These are phyloP conservation scores for Gymnogyps californianus DNA, from an alignment of 2,113 vertebrate genomes.

Conservation along the genomic window DNA sequence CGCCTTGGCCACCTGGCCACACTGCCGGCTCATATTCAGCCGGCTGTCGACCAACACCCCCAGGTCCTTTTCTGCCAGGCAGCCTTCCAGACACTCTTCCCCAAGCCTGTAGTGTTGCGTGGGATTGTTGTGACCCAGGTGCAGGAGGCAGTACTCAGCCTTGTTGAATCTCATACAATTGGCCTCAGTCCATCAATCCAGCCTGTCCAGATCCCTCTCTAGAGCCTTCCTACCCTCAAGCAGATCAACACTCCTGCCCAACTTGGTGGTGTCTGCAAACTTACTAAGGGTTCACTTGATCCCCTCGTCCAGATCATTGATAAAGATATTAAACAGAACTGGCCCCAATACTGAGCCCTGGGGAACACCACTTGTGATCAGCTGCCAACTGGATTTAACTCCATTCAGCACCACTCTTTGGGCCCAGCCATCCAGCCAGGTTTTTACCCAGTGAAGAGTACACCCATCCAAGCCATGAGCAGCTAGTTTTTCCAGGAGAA, in stretches of 20 bases:
- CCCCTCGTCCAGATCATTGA: too few species aligned
- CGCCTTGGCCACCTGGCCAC: too few species aligned
- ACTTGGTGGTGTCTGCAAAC: background rate
- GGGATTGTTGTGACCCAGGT: background rate
- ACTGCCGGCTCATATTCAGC: background rate
- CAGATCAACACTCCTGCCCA: background rate
- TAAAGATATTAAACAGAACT: background rate
- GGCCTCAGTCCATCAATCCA: accelerated
- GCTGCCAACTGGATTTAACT: background rate
- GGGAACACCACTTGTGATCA: background rate
- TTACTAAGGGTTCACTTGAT: background rate
- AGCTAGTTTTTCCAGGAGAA: background rate
- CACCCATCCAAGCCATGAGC: accelerated
- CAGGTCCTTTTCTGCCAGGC: accelerated
- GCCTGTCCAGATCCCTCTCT: background rate
- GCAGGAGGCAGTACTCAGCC: accelerated
- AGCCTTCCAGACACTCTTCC: background rate
- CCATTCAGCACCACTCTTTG: background rate
- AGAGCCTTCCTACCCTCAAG: background rate
- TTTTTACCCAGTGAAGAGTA: background rate
- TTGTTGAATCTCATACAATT: background rate
- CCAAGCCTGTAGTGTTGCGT: accelerated
- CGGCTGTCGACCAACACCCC: accelerated
- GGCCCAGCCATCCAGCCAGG: accelerated
- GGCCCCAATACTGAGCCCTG: background rate